Evolutionary conservation across 2,888 invertebrate genomes (phyloP), one percentile per base, ranked within the genome.

Genomic region (Hypomecis atomaria): DNA sequence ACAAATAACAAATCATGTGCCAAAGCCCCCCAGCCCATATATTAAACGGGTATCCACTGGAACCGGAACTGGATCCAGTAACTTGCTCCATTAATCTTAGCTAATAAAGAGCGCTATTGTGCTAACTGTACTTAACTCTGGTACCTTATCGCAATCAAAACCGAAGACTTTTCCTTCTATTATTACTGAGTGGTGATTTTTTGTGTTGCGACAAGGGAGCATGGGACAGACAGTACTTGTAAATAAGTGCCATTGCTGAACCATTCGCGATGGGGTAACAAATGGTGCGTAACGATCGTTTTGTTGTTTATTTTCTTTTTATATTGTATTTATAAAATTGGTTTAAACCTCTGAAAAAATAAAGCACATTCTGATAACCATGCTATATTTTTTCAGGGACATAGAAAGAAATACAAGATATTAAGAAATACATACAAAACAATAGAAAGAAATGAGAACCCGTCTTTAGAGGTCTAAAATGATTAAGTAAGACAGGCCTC

Each of bases 51-150:
- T 55, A 70, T 63, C 68, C 59, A 67, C 57, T 68, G 66, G 70
- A 71, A 71, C 71, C 44, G 67, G 55, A 59, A 68, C 68, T 63
- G 59, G 63, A 61, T 54, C 69, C 66, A 70, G 66, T 61, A 71
- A 71, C 71, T 71, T 69, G 66, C 47, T 53, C 65, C 71, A 72
- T 72, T 71, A 72, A 71, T 72, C 71, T 71, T 59, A 33, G 59
- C 69, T 63, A 71, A 72, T 72, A 72, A 72, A 70, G 71, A 70
- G 68, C 62, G 47, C 72, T 66, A 61, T 72, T 72, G 71, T 71
- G 65, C 55, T 59, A 47, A 59, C 42, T 57, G 65, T 65, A 53
- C 56, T 55, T 57, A 57, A 7, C 50, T 56, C 23, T 42, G 4
- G 59, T 49, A 64, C 64, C 13, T 52, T 64, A 50, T 64, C 55